Evolutionary conservation across 2,888 invertebrate species (phyloP).

Genomic region (Lepetodrilus schrolli): DNA sequence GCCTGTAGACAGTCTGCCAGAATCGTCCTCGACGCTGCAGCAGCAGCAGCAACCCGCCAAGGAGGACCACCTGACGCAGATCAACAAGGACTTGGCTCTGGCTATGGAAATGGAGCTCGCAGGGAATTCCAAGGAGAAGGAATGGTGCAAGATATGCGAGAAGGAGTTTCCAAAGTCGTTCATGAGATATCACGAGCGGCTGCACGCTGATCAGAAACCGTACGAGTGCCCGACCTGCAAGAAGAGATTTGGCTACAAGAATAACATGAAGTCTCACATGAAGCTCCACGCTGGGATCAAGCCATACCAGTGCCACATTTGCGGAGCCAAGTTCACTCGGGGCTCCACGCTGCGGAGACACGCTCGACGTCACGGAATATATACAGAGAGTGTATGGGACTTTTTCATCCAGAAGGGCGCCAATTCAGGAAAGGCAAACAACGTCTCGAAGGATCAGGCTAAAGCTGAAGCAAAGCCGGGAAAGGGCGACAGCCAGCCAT

Average conservation of each 20-base stretch:
- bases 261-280: constrained; percentile 71
- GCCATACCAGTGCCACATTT: constrained; percentile 67
- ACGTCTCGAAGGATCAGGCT: neutral
- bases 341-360: constrained; percentile 68
- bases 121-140: constrained; percentile 50
- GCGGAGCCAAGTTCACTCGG: constrained; percentile 68
- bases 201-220: constrained; percentile 68
- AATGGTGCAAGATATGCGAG: constrained; percentile 65
- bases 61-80: neutral
- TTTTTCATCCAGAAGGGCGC: constrained; percentile 43
- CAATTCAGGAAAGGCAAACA: neutral
- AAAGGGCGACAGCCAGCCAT: constrained; percentile 16
- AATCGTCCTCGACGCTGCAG: neutral
- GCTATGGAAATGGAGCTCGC: constrained; percentile 36
- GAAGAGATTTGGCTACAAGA: constrained; percentile 70
- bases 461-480: neutral
- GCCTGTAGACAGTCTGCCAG: no score
- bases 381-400: constrained; percentile 64
- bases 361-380: constrained; percentile 64
- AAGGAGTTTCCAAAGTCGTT: constrained; percentile 64
- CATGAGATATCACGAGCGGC: constrained; percentile 64
- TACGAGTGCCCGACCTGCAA: constrained; percentile 68
- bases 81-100: neutral
- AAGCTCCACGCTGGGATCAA: constrained; percentile 69
- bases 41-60: constrained; percentile 30